These are phyloP conservation scores for Condylura cristata DNA, from an alignment of 2,113 vertebrate species.

Conservation along the genomic window DNA sequence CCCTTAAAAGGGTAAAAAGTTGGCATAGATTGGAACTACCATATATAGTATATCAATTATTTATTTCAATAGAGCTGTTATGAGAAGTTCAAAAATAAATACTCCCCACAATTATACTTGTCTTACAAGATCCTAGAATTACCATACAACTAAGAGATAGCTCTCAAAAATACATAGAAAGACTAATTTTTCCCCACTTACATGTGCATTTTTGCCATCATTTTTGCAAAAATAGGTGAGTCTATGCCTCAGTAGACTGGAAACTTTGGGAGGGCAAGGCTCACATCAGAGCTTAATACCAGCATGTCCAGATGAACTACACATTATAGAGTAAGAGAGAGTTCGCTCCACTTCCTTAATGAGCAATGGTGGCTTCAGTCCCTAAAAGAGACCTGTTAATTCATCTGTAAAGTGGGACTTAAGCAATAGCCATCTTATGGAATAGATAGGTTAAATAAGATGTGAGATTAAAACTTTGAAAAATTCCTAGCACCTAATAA, in stretches of 20 bases:
- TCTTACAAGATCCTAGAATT: slow-evolving; percentile 17
- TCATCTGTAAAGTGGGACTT: background rate
- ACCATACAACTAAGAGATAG: background rate
- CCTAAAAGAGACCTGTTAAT: background rate
- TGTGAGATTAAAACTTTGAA: background rate
- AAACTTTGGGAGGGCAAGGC: background rate
- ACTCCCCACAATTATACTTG: background rate
- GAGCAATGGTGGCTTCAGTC: background rate
- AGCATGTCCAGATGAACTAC: background rate
- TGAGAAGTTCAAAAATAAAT: background rate
- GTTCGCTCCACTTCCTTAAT: background rate
- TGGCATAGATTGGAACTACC: too few relatives aligned
- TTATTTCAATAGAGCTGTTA: background rate
- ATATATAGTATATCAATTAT: background rate
- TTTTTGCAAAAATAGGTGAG: slow-evolving; percentile 7
- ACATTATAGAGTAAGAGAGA: background rate
- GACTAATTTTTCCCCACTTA: background rate
- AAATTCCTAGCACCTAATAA: background rate
- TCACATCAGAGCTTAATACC: background rate
- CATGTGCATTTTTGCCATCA: background rate
- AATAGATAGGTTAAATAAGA: background rate
- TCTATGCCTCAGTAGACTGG: background rate
- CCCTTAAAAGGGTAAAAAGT: background rate
- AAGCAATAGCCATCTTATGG: background rate
- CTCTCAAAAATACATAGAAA: slow-evolving; percentile 34